Conservation (phyloP, 2,888 invertebrate genomes). For the Helicoverpa assulta region DNA sequence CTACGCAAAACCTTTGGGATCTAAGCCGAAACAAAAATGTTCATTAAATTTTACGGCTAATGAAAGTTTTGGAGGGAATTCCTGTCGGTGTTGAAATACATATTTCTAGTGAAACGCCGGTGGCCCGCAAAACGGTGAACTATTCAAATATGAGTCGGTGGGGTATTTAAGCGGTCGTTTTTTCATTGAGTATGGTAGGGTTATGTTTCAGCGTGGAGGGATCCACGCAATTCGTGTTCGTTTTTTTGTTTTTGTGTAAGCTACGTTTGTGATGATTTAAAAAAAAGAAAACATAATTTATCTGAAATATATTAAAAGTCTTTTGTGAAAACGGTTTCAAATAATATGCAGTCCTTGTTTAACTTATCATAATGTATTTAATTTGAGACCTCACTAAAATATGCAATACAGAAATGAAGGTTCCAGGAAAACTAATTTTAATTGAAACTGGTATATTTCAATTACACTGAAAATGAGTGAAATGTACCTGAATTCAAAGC, state of each 20-base stretch:
- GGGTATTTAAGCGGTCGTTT: constrained; percentile 73
- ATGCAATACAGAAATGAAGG: constrained; percentile 16
- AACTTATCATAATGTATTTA: neutral
- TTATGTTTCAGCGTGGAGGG: constrained; percentile 41
- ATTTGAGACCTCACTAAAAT: constrained; percentile 12
- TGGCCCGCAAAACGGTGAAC: constrained; percentile 69
- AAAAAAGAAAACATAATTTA: no score
- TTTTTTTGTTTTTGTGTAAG: neutral
- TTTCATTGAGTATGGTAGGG: constrained; percentile 67
- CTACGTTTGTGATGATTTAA: neutral
- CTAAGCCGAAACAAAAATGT: constrained; percentile 60
- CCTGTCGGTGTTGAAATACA: constrained; percentile 75
- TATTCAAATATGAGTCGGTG: constrained; percentile 75
- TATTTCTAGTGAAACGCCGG: constrained; percentile 74
- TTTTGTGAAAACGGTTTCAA: no score
- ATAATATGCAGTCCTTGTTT: no score
- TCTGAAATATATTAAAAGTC: no score
- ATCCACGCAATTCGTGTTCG: constrained; percentile 11
- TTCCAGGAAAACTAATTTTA: constrained; percentile 39
- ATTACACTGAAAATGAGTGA: constrained; percentile 28
- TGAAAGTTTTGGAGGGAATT: constrained; percentile 70
- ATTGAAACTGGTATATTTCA: constrained; percentile 32
- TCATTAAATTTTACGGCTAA: constrained; percentile 71
- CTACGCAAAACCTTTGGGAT: constrained; percentile 29
- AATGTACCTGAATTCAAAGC: constrained; percentile 13